Evolutionary conservation across 2,888 invertebrate species (phyloP).

Genomic region (Trichopria drosophilae): DNA sequence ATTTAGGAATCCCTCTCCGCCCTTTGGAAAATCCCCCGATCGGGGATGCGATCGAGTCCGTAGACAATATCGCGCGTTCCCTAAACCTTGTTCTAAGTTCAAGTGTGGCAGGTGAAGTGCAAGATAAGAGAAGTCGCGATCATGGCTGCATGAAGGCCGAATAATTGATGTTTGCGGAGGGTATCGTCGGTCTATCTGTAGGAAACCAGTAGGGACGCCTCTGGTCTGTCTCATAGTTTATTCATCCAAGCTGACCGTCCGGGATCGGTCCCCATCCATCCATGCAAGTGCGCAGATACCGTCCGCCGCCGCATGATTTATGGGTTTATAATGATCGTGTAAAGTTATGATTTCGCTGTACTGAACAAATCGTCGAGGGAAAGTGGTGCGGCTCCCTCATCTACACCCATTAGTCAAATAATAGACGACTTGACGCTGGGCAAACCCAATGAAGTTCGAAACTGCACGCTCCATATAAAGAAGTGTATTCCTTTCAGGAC

Average conservation of each 20-base stretch:
- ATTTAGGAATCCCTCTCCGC: too few relatives aligned
- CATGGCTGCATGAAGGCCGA: conserved; percentile 34
- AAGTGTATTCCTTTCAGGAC: too few relatives aligned
- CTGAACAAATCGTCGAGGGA: too few relatives aligned
- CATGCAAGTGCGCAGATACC: conserved; percentile 21
- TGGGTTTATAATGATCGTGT: conserved; percentile 45
- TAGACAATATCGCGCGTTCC: conserved; percentile 7
- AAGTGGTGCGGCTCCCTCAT: too few relatives aligned
- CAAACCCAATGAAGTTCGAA: too few relatives aligned
- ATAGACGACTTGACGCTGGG: too few relatives aligned
- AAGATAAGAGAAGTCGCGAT: conserved; percentile 24
- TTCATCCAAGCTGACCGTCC: conserved; percentile 44
- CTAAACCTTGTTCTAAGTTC: conserved; percentile 18
- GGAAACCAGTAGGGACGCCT: conserved; percentile 41
- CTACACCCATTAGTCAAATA: too few relatives aligned
- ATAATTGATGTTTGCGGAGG: conserved; percentile 52
- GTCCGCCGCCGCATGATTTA: conserved; percentile 49
- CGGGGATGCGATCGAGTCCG: too few relatives aligned
- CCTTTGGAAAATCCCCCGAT: too few relatives aligned
- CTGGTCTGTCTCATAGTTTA: conserved; percentile 54
- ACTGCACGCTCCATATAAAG: too few relatives aligned
- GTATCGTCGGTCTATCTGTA: conserved; percentile 42
- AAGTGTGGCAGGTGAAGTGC: conserved; percentile 15
- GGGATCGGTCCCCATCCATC: conserved; percentile 10
- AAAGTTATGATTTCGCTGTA: conserved; percentile 32